Conservation (phyloP, 2,888 invertebrate species). For the Galerucella calmariensis region DNA sequence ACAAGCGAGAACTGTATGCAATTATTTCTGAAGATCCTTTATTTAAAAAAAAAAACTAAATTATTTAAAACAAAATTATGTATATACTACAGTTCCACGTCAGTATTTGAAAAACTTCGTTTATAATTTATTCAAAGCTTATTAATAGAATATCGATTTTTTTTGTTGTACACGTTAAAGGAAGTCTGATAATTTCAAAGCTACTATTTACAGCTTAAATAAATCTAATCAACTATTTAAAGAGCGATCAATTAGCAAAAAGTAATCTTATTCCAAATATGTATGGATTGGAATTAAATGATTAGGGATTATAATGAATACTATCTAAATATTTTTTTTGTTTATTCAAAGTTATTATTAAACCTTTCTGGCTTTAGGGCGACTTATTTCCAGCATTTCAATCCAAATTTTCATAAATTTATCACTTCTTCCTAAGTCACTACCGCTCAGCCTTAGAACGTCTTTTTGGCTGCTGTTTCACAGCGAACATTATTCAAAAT, state of each 20-base stretch:
- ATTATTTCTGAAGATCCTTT: too few relatives aligned
- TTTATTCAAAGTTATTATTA: too few relatives aligned
- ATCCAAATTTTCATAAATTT: too few relatives aligned
- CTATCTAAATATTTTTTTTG: too few relatives aligned
- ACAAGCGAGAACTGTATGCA: too few relatives aligned
- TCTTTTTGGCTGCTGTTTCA: too few relatives aligned
- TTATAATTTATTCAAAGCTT: slow-evolving; percentile 32
- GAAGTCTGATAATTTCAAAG: slow-evolving; percentile 22
- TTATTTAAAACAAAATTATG: neutral
- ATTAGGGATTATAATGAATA: neutral
- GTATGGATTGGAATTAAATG: neutral
- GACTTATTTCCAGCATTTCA: too few relatives aligned
- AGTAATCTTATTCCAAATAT: neutral
- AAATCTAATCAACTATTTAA: slow-evolving; percentile 19
- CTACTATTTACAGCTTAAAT: slow-evolving; percentile 9
- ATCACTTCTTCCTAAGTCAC: too few relatives aligned
- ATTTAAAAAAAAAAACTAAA: neutral
- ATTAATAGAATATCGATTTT: slow-evolving; percentile 35
- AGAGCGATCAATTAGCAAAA: neutral
- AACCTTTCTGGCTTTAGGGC: too few relatives aligned
- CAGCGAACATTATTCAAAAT: too few relatives aligned
- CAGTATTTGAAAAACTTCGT: slow-evolving; percentile 29
- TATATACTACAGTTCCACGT: slow-evolving; percentile 21
- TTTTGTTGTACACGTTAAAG: neutral
- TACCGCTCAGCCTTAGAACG: too few relatives aligned